A percentile compares a stretch with the other conserved stretches of the same genome.
Conservation (phyloP, 2,797 vertebrate genomes). For the Eurystomus glaucurus region DNA sequence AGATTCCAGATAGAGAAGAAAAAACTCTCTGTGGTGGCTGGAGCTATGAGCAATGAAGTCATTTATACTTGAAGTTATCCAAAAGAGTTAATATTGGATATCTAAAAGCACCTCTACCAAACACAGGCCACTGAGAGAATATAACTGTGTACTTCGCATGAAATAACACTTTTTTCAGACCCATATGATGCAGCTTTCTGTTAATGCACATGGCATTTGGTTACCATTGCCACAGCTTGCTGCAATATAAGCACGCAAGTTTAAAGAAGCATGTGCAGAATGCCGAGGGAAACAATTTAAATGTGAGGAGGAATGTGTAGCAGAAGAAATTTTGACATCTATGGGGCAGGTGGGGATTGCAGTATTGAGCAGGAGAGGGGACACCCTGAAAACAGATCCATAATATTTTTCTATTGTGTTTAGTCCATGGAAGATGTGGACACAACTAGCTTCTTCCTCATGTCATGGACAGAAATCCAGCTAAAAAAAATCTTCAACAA, state of each 20-base stretch:
- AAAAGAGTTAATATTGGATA: not conserved
- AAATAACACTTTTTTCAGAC: not conserved
- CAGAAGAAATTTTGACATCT: not conserved
- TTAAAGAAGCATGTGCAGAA: not conserved
- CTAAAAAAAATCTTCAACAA: not conserved
- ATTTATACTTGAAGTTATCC: not conserved
- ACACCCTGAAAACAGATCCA: not conserved
- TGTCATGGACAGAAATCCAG: not conserved
- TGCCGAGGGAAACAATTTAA: not conserved
- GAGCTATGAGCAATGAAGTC: not conserved
- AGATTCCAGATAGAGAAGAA: not conserved
- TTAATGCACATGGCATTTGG: not conserved
- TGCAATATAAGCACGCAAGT: not conserved
- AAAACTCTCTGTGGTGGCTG: not conserved
- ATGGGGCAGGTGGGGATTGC: rapidly evolving
- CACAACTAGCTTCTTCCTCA: not conserved
- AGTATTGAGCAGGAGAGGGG: not conserved
- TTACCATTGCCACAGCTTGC: not conserved
- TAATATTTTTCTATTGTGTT: not conserved
- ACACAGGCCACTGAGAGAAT: not conserved
- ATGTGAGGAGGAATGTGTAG: not conserved
- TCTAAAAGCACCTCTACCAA: not conserved
- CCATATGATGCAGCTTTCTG: not conserved
- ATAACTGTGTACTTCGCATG: not conserved
- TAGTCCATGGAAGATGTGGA: not conserved